Evolutionary conservation across 2,797 vertebrate species (phyloP).

Genomic region (Oreochromis mossambicus): DNA sequence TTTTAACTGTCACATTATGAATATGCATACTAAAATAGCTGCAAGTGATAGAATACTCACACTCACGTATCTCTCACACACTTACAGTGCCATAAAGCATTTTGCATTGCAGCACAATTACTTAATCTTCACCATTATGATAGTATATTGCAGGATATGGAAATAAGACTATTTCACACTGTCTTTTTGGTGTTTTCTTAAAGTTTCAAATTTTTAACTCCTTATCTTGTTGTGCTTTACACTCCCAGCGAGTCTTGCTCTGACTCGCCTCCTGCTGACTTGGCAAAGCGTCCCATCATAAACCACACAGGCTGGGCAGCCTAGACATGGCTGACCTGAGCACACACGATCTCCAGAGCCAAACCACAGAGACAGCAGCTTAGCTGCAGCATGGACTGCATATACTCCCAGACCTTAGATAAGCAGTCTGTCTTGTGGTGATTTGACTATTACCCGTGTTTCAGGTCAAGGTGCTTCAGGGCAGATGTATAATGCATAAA

Average conservation of each 20-base stretch:
- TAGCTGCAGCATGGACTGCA: conserved; percentile 39
- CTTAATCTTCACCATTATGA: background rate
- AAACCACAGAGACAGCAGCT: conserved; percentile 64
- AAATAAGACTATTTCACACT: background rate
- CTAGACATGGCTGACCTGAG: conserved; percentile 66
- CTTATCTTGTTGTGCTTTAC: conserved; percentile 19
- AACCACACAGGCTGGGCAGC: conserved; percentile 65
- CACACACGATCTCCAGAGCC: conserved; percentile 53
- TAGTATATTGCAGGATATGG: background rate
- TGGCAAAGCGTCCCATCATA: conserved; percentile 62
- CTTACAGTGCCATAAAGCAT: background rate
- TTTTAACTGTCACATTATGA: background rate
- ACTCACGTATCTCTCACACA: background rate
- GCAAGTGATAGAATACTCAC: background rate
- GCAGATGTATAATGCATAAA: conserved; percentile 53
- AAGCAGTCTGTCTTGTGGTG: conserved; percentile 67
- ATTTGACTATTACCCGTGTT: conserved; percentile 48
- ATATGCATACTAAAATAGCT: conserved; percentile 8
- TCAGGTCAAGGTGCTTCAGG: conserved; percentile 37
- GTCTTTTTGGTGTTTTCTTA: background rate
- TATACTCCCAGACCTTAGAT: conserved; percentile 66
- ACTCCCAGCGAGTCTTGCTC: conserved; percentile 52
- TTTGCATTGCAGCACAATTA: background rate
- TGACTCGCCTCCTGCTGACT: conserved; percentile 71
- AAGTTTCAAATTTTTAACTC: background rate